phyloP scores from a whole-genome alignment of 2,888 invertebrate species.

The Dolichopus griseipennis region DNA sequence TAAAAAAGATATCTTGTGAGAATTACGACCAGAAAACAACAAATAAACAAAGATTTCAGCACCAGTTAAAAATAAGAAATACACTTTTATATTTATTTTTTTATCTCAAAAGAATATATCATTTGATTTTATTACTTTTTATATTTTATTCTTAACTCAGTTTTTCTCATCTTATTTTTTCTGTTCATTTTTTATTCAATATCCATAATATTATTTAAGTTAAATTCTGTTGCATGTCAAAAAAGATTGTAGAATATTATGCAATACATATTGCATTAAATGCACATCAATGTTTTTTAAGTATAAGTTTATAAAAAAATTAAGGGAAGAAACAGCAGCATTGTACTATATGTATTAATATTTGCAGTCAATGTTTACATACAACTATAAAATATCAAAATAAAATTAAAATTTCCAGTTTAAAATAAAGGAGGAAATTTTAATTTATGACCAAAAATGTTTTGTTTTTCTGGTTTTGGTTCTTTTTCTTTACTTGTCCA shows the following conservation, averaged over 20 bases:
- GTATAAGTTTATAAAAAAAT: too few relatives aligned
- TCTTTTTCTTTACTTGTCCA: neutral
- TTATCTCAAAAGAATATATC: neutral
- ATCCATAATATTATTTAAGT: neutral
- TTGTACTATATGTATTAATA: too few relatives aligned
- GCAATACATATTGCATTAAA: neutral
- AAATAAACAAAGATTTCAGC: neutral
- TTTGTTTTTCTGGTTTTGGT: too few relatives aligned
- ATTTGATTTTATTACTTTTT: neutral
- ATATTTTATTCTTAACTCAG: neutral
- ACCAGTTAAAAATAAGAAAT: neutral
- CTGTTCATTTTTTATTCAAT: neutral
- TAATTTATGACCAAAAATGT: neutral
- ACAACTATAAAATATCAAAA: neutral
- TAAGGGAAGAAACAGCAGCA: too few relatives aligned
- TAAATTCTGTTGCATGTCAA: neutral
- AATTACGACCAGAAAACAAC: neutral
- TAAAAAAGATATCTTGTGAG: neutral
- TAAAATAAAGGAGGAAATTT: neutral
- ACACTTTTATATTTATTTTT: neutral
- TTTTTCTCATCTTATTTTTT: too few relatives aligned
- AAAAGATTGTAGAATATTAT: neutral
- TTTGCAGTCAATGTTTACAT: neutral
- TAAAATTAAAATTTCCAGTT: neutral
- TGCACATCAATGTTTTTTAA: too few relatives aligned